A percentile compares a stretch with the other conserved stretches of the same genome.
phyloP scores from a whole-genome alignment of 23 tunicate species.

The Diplosoma virens region DNA sequence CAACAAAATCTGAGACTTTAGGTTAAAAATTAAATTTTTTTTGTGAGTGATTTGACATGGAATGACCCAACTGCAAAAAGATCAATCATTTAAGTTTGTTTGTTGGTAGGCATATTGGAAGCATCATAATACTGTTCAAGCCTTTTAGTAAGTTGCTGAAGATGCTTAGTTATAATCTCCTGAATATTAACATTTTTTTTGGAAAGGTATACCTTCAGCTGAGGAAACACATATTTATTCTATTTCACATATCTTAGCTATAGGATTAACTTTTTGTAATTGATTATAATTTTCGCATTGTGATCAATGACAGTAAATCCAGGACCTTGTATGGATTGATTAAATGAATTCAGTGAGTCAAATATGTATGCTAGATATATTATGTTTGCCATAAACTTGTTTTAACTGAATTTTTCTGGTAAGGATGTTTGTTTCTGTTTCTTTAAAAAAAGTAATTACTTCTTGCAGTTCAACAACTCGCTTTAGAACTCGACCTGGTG shows the following conservation, averaged over 20 bases:
- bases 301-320: constrained; percentile 43
- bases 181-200: constrained; percentile 9
- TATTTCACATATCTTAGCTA: constrained; percentile 14
- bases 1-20: too few relatives aligned
- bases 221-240: constrained; percentile 20
- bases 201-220: not conserved
- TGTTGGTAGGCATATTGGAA: constrained; percentile 10
- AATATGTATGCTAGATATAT: constrained; percentile 49
- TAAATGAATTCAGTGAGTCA: constrained; percentile 35
- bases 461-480: constrained; percentile 37
- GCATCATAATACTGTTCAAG: constrained; percentile 29
- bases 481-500: constrained; percentile 29
- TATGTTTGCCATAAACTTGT: constrained; percentile 40
- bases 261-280: constrained; percentile 11
- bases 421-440: constrained; percentile 25
- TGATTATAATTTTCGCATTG: constrained; percentile 26
- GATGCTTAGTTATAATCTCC: constrained; percentile 28
- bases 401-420: constrained; percentile 36
- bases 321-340: constrained; percentile 50
- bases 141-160: constrained; percentile 32
- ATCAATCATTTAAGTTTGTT: too few relatives aligned
- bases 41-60: too few relatives aligned
- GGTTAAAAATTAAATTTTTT: too few relatives aligned
- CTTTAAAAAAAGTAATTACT: constrained; percentile 21
- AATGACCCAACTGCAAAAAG: too few relatives aligned